Evolutionary conservation across 2,888 invertebrate genomes (phyloP), one percentile per base, ranked within the genome.

Genomic region (Philopedon plagiatum): DNA sequence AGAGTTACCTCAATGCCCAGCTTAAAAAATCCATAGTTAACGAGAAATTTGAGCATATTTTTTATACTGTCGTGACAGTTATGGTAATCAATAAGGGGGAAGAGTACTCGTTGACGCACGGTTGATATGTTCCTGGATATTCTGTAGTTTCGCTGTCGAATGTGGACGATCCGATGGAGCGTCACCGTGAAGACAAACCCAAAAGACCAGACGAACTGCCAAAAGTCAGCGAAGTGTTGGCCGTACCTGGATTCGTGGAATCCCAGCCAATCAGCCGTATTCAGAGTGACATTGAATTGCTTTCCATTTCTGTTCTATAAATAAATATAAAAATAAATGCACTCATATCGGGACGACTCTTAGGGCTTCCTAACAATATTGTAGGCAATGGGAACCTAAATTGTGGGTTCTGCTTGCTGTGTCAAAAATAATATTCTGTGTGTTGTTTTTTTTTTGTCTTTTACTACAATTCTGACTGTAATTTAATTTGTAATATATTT

Each of bases 1-100:
- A n/a, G n/a, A n/a, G n/a, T n/a, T 63, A 75, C 75, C 56, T 75
- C 75, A 44, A 58, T 23, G 2, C 75, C 75, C 19, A 75, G 62
- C 23, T 70, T 69, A 19, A 63, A 67, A 39, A 73, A 75, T 26
- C 71, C 70, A 62, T 63, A 75, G 61, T 75, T 73, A 11, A 37
- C 29, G 1, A 72, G 34, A 54, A 57, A 75, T 37, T 73, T 69
- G 9, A 75, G 8, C 62, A 75, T 62, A 44, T 39, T 63, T 5
- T 2, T 19, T 5, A 29, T 62, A 26, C 34, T 70, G 9, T 69
- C 51, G 18, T 75, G 72, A 26, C 67, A 69, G 39, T 75, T 75
- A 21, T 51, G 23, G 26, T 49, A 62, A 5, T 41, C 54, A n/a
- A 75, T 56, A 2, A 58, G 70, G 1, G 69, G 67, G 29, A 65